Evolutionary conservation across 2,797 vertebrate species (phyloP), one percentile per base, ranked within the genome.

Genomic region (Ambastaia sidthimunki): DNA sequence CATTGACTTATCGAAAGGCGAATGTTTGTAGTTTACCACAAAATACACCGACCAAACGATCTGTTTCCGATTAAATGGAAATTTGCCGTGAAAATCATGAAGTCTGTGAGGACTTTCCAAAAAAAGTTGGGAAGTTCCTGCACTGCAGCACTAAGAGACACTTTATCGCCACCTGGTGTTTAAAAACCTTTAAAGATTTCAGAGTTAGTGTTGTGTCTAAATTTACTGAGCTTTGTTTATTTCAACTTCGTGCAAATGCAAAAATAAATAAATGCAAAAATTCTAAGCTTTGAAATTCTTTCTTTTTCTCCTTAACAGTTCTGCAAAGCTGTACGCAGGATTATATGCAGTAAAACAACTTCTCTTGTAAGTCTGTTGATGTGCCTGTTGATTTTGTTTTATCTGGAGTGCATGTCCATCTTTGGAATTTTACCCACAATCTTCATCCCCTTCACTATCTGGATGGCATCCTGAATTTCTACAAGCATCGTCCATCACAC

Each of bases 381-480:
- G 77, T 96, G 96, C 48, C 52, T 94, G 13, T 93, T 85, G 2
- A 88, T 89, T 28, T 90, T 93, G 85, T 44, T 95, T 68, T 96
- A 88, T 81, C 89, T 95, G 21, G 96, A 95, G 41, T 88, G 94
- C 2, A 52, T 88, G 87, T 94, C 93, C 2, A 91, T 93, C 0
- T 93, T 92, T 73, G 94, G 90, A 2, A 87, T 94, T 0, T 85
- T 98, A n/a, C 90, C 91, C 0, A 94, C 93, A 0, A 81, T 96
- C 80, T 83, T 98, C 19, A 78, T 97, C 86, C 94, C 98, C 0
- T 96, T 98, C 89, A 92, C 91, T 66, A 90, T 99, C 88, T 99
- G 98, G 98, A 98, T 99, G 97, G 96, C 95, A 15, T 95, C 97
- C 66, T 99, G 87, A 93, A 71, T 55, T 70, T 34, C 18, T 31